phyloP scores from a whole-genome alignment of 2,797 vertebrate genomes.

The Crenichthys baileyi region DNA sequence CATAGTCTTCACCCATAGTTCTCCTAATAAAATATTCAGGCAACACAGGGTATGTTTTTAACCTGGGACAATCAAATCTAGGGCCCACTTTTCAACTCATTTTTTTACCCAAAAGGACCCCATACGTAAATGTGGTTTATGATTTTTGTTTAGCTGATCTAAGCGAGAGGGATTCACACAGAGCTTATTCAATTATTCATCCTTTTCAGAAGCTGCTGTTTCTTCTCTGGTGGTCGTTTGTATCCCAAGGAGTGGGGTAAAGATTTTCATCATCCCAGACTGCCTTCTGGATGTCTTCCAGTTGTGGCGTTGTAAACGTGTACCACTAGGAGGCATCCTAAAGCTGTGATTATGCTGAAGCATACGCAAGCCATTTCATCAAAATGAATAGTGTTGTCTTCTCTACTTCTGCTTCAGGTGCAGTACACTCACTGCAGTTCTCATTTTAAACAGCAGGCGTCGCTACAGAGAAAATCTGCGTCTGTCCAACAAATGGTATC shows the following conservation, averaged over 20 bases:
- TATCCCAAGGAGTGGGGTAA: not conserved
- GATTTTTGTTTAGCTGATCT: too few relatives aligned
- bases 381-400: not conserved
- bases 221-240: not conserved
- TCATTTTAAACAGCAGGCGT: not conserved
- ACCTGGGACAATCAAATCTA: too few relatives aligned
- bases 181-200: not conserved
- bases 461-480: not conserved
- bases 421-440: not conserved
- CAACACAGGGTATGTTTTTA: too few relatives aligned
- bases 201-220: not conserved
- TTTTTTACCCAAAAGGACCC: too few relatives aligned
- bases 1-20: too few relatives aligned
- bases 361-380: not conserved
- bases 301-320: not conserved
- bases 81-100: too few relatives aligned
- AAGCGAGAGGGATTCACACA: too few relatives aligned
- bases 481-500: not conserved
- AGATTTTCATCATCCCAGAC: slow-evolving; percentile 1
- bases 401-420: not conserved
- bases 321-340: not conserved
- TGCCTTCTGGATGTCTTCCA: not conserved
- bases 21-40: too few relatives aligned
- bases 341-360: not conserved
- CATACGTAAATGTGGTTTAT: too few relatives aligned